Base-by-base conservation (phyloP, 2,888 invertebrate genomes). In the Cheilosia vulpina region DNA sequence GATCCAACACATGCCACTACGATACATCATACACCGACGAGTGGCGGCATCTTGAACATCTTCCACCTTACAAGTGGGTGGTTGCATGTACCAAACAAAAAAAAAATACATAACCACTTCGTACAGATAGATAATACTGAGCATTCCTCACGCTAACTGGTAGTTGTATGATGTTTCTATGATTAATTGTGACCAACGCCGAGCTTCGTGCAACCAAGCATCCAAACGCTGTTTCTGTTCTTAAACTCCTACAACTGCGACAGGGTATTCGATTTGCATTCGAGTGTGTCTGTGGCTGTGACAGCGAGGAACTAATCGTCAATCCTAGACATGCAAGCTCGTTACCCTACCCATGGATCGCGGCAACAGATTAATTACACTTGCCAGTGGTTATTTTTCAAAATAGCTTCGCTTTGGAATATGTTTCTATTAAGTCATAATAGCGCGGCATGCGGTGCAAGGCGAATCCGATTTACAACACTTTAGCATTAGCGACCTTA, bases 401-500 rank as follows among this genome's bases (percentile, higher is more conserved):
- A 76, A 66, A 47, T 81, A 31, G 21, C 66, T 43, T 58, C 2
- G 17, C 43, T 45, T 41, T 15, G 17, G 55, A 63, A 75, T 69
- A 75, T 57, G 62, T 76, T 41, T 77, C 63, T 77, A 81, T 85
- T 85, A 85, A 85, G 76, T 85, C 85, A 85, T 81, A 80, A 80
- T 21, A 19, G 15, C 13, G 47, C 13, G 47, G 24, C 47, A 19
- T n/a, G 41, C n/a, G 9, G 15, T 68, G 75, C 21, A 62, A 41
- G 65, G 60, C 68, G 72, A 77, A 81, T 58, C 47, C 65, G 62
- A 76, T 71, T 55, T 71, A 85, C 85, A 81, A 5, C 66, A 68
- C 58, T 85, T 81, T 17, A 77, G 72, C 85, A 85, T 85, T 85
- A 81, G 72, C 55, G 58, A 79, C 47, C 31, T 43, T 17, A 47